phyloP scores from a whole-genome alignment of 1,140 invertebrate species.

The Wiebesia pumilae region DNA sequence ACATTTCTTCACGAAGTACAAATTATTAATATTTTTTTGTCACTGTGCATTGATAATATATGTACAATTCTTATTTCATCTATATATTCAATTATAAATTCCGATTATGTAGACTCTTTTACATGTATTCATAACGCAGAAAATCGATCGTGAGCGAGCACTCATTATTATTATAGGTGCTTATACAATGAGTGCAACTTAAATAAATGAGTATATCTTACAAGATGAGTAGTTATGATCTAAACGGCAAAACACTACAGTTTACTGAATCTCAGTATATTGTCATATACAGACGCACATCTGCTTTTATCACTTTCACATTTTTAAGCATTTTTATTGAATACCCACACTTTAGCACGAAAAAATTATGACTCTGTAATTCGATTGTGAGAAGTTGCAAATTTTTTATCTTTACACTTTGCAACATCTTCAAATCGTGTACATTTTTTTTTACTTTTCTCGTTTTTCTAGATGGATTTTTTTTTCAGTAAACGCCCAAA shows the following conservation, averaged over 20 bases:
- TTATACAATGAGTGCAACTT: slow-evolving; percentile 49
- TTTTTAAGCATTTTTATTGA: neutral
- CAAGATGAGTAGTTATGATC: slow-evolving; percentile 37
- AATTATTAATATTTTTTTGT: neutral
- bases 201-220: slow-evolving; percentile 47
- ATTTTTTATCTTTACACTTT: slow-evolving; percentile 17
- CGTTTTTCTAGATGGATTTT: neutral
- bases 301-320: slow-evolving; percentile 23
- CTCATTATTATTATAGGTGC: slow-evolving; percentile 1
- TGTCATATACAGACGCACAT: slow-evolving; percentile 52
- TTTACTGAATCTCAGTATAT: slow-evolving; percentile 50
- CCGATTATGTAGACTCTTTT: neutral
- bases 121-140: slow-evolving; percentile 15
- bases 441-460: neutral
- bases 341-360: neutral
- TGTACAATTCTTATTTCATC: slow-evolving; percentile 48
- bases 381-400: neutral
- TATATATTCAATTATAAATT: slow-evolving; percentile 41
- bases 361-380: neutral
- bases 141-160: no score
- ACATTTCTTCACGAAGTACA: neutral
- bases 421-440: slow-evolving; percentile 11
- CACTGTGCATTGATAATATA: slow-evolving; percentile 17
- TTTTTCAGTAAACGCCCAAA: neutral
- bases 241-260: slow-evolving; percentile 39